Percentiles rank a stretch among this genome's conserved stretches.
phyloP scores from a whole-genome alignment of 2,797 vertebrate species.

The Ctenopoma multispine region DNA sequence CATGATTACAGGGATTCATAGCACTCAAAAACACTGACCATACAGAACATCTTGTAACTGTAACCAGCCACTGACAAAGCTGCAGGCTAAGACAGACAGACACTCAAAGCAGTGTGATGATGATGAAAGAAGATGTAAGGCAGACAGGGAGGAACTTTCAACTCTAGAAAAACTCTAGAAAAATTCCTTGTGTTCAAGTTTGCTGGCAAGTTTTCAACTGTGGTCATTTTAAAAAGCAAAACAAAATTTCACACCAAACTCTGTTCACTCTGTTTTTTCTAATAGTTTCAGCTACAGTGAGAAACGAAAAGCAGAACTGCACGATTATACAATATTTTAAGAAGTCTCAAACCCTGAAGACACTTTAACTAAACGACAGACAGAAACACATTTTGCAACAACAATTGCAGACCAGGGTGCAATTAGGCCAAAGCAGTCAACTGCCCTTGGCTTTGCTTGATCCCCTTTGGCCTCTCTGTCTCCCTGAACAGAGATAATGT shows the following conservation, averaged over 20 bases:
- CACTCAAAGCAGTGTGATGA: conserved; percentile 71
- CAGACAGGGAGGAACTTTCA: conserved; percentile 62
- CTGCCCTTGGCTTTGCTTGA: conserved; percentile 78
- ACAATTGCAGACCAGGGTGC: conserved; percentile 73
- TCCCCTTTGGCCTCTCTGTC: conserved; percentile 71
- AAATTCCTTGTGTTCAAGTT: conserved; percentile 35
- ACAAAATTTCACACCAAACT: conserved; percentile 18
- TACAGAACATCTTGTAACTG: conserved; percentile 82
- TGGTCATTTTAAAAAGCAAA: neutral
- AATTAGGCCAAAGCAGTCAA: conserved; percentile 77
- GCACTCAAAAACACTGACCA: conserved; percentile 81
- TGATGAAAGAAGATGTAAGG: conserved; percentile 74
- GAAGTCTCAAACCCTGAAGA: conserved; percentile 12
- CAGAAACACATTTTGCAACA: conserved; percentile 70
- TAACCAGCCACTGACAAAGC: conserved; percentile 80
- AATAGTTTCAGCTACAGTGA: neutral
- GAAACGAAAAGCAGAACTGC: neutral
- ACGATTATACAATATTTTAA: neutral
- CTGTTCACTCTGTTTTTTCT: neutral
- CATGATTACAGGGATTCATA: conserved; percentile 85
- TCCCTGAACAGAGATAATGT: conserved; percentile 82
- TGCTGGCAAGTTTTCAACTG: conserved; percentile 39
- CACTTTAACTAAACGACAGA: conserved; percentile 48
- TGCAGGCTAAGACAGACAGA: conserved; percentile 73
- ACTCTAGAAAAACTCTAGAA: conserved; percentile 41